A percentile compares a stretch with the other conserved stretches of the same genome.
These are phyloP conservation scores for Xenotilapia leptura DNA, from an alignment of 2,113 vertebrate genomes.

Conservation along the genomic window DNA sequence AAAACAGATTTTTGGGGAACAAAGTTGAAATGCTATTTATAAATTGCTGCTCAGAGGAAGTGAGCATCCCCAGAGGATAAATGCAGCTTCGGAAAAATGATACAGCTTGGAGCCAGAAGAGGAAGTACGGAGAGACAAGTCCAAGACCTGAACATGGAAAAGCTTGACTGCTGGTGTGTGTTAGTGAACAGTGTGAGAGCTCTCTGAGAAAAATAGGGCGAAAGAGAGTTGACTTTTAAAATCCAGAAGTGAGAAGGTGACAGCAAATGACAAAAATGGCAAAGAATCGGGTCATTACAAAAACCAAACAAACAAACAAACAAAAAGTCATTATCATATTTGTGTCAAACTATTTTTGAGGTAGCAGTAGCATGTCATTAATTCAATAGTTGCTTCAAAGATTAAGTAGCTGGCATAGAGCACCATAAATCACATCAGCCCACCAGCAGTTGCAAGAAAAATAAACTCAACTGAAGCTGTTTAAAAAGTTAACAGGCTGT, in stretches of 20 bases:
- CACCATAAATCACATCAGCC: slow-evolving; percentile 6
- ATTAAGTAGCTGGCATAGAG: neutral
- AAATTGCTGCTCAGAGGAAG: slow-evolving; percentile 72
- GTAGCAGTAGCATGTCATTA: neutral
- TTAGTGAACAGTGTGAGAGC: neutral
- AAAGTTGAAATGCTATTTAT: slow-evolving; percentile 73
- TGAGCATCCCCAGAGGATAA: slow-evolving; percentile 67
- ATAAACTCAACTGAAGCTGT: slow-evolving; percentile 2
- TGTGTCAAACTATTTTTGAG: neutral
- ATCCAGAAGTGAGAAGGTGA: neutral
- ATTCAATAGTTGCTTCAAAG: neutral
- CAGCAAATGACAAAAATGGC: neutral
- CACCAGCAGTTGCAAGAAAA: slow-evolving; percentile 2
- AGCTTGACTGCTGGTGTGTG: slow-evolving; percentile 38
- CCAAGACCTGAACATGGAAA: slow-evolving; percentile 68
- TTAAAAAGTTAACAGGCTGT: slow-evolving; percentile 8
- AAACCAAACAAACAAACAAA: neutral
- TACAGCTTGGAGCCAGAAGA: slow-evolving; percentile 69
- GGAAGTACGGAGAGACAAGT: slow-evolving; percentile 59
- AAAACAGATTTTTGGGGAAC: slow-evolving; percentile 63
- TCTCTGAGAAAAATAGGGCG: neutral
- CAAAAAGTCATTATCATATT: neutral
- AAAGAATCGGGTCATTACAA: neutral
- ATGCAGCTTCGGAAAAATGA: slow-evolving; percentile 73
- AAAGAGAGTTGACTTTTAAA: neutral